Evolutionary conservation across 92 coral and sea anemone species (phyloP).

Genomic region (Parazoanthus atlanticus): DNA sequence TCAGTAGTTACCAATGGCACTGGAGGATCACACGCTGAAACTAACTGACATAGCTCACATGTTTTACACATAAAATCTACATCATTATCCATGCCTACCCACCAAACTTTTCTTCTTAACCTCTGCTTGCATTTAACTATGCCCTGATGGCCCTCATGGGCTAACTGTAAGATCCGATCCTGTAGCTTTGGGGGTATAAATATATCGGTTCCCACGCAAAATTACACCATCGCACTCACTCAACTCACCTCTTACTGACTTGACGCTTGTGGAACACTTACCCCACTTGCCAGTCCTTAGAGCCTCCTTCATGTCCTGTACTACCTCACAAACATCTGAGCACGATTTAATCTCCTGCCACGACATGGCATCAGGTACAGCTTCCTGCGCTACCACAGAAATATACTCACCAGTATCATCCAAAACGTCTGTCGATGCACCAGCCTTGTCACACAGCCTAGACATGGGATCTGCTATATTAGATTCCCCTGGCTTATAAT

Average conservation of each 20-base stretch:
- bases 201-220: neutral
- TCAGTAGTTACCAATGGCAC: conserved; percentile 36
- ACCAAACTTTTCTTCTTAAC: conserved; percentile 56
- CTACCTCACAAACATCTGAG: neutral
- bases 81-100: conserved; percentile 50
- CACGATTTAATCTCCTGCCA: conserved; percentile 37
- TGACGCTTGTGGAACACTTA: neutral
- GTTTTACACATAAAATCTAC: conserved; percentile 46
- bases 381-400: conserved; percentile 13
- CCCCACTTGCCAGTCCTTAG: conserved; percentile 31
- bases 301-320: conserved; percentile 8
- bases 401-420: conserved; percentile 32
- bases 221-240: neutral
- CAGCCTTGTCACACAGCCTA: neutral
- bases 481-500: conserved; percentile 23
- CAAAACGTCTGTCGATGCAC: neutral
- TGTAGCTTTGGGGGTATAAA: neutral
- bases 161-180: neutral
- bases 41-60: conserved; percentile 53
- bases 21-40: conserved; percentile 49
- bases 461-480: conserved; percentile 47
- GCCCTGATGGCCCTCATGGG: conserved; percentile 39
- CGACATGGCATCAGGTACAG: conserved; percentile 46
- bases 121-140: conserved; percentile 49
- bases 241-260: neutral